Conservation (phyloP, 1,140 invertebrate genomes). For the Saccostrea glomerata region DNA sequence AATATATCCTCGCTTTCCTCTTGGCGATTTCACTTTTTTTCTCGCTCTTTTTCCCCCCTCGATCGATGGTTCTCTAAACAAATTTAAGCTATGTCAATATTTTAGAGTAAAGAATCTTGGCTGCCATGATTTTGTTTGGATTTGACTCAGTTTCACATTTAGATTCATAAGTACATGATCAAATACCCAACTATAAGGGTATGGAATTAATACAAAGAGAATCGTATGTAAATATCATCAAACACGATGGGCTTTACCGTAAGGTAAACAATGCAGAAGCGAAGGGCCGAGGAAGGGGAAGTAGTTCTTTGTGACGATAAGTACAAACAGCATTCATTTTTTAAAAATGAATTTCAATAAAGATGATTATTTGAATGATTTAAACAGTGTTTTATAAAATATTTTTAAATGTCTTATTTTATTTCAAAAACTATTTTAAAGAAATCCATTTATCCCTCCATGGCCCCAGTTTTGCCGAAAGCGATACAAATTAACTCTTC, state of each 20-base stretch:
- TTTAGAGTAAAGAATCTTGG: slow-evolving; percentile 17
- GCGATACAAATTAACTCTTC: not conserved
- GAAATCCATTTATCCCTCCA: not conserved
- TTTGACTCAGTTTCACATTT: not conserved
- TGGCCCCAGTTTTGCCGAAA: not conserved
- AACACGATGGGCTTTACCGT: slow-evolving; percentile 26
- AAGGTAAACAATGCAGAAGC: not conserved
- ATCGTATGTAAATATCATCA: slow-evolving; percentile 28
- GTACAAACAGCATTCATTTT: not conserved
- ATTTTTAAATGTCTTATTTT: too few species aligned
- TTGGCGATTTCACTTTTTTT: slow-evolving; percentile 18
- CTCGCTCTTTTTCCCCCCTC: not conserved
- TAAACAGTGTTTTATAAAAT: too few species aligned
- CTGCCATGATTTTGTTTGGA: slow-evolving; percentile 27
- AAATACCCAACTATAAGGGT: not conserved
- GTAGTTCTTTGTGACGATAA: not conserved
- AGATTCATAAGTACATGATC: slow-evolving; percentile 15
- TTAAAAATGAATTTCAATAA: not conserved
- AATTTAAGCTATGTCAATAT: slow-evolving; percentile 34
- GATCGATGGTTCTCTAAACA: slow-evolving; percentile 33
- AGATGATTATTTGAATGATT: not conserved
- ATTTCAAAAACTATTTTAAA: not conserved
- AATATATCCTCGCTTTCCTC: not conserved
- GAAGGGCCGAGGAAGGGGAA: not conserved
- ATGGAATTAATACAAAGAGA: slow-evolving; percentile 14